These are phyloP conservation scores for Ornithoptera priamus DNA, from an alignment of 2,888 invertebrate species.

Conservation along the genomic window DNA sequence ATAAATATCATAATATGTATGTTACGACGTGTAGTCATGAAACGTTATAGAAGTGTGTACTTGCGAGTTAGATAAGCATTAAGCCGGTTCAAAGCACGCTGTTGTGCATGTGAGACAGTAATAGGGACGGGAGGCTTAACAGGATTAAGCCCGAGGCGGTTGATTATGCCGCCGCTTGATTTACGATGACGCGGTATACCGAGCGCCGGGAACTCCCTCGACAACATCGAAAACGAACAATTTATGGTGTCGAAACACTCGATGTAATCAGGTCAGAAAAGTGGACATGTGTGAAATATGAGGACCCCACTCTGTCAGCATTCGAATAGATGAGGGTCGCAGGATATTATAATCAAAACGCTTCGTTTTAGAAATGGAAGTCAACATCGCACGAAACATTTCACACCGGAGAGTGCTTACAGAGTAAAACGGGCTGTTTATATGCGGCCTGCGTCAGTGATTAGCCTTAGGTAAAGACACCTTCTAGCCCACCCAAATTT, in stretches of 20 bases:
- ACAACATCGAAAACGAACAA: constrained; percentile 57
- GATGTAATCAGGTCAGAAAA: constrained; percentile 59
- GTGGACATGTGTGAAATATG: constrained; percentile 65
- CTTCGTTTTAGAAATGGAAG: constrained; percentile 46
- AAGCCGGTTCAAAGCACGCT: constrained; percentile 54
- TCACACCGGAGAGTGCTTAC: constrained; percentile 53
- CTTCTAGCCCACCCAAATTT: constrained; percentile 51
- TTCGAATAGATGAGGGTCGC: constrained; percentile 55
- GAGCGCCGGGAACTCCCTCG: constrained; percentile 24
- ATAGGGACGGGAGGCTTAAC: constrained; percentile 69
- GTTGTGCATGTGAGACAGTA: constrained; percentile 69
- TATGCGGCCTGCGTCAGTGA: constrained; percentile 72
- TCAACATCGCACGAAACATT: constrained; percentile 48
- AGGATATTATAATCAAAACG: constrained; percentile 38
- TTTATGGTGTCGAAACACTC: constrained; percentile 64
- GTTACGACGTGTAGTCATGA: neutral
- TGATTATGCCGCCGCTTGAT: constrained; percentile 76
- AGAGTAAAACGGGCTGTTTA: constrained; percentile 65
- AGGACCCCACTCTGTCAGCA: constrained; percentile 59
- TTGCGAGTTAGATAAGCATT: constrained; percentile 42
- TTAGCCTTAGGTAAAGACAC: constrained; percentile 58
- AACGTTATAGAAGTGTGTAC: constrained; percentile 32
- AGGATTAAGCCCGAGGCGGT: constrained; percentile 67
- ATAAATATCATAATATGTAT: too few relatives aligned
- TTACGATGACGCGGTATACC: constrained; percentile 71